Evolutionary conservation across 2,113 vertebrate species (phyloP).

Genomic region (Camelus bactrianus): DNA sequence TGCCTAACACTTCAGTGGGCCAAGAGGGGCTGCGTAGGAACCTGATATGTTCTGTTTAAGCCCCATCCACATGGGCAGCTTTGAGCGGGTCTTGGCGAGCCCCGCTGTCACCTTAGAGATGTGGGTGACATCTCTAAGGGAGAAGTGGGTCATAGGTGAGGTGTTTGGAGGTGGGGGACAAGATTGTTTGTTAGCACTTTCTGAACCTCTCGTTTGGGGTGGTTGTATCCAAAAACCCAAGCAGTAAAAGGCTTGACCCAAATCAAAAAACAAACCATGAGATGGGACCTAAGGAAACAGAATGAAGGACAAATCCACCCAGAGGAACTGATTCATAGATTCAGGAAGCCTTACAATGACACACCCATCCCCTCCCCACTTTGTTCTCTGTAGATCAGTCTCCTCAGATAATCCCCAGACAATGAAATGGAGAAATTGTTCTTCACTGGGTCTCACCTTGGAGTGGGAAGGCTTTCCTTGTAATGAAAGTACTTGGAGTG

Average conservation of each 20-base stretch:
- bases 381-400: rapidly evolving
- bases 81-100: rapidly evolving
- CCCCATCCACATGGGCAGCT: too few species aligned
- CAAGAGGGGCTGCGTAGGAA: rapidly evolving
- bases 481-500: background rate
- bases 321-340: too few species aligned
- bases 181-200: background rate
- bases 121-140: too few species aligned
- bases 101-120: background rate
- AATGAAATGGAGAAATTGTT: background rate
- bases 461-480: background rate
- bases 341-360: background rate
- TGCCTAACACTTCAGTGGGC: background rate
- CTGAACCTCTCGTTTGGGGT: background rate
- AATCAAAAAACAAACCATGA: background rate
- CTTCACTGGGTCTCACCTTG: rapidly evolving
- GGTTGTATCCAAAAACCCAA: background rate
- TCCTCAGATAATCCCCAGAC: background rate
- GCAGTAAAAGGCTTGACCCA: background rate
- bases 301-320: background rate
- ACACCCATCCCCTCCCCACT: rapidly evolving
- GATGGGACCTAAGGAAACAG: background rate
- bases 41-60: background rate
- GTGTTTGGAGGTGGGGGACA: background rate
- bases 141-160: background rate